Base-by-base conservation (phyloP, 1,140 invertebrate genomes). In the Drosophila rufa region DNA sequence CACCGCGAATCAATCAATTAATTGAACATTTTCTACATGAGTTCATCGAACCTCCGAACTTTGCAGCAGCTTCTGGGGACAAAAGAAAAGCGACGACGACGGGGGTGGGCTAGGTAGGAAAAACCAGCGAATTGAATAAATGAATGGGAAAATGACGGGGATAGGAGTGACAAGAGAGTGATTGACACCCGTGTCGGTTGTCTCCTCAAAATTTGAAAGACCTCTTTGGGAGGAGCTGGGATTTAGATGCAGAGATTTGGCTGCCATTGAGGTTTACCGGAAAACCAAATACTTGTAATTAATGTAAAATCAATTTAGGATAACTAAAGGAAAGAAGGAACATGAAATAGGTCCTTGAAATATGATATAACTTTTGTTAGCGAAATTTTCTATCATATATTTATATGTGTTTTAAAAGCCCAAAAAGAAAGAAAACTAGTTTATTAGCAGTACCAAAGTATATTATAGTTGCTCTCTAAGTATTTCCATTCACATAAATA, bases 1-100 rank as follows among this genome's bases (percentile, higher is more conserved):
- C 22, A 70, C 48, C 76, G 74, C 78, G 75, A 77, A 86, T 86
- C 86, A 91, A 90, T 90, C 85, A 90, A 90, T 90, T 90, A 90
- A 91, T 80, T 82, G 58, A 76, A 85, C 79, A 73, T 89, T 89
- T 89, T 80, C 80, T 76, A 70, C 79, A 76, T 65, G 76, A 82
- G 85, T 91, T 90, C 85, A 91, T 70, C 75, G 86, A 90, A 90
- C 85, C 85, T 69, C 85, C 50, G 53, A 59, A 65, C 58, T 51
- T 42, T 3, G 38, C 55, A 65, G 70, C 50, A 73, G 67, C 64
- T 42, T 68, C 40, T 12, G 9, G 55, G 40, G 73, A 67, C 81
- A 87, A 75, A 60, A 46, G 47, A 66, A 65, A 40, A 65, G 42
- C 38, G 27, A 27, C 27, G 53, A 33, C 9, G 48, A 22, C 12